Conservation (phyloP, 2,888 invertebrate genomes). For the Rotaria socialis region DNA sequence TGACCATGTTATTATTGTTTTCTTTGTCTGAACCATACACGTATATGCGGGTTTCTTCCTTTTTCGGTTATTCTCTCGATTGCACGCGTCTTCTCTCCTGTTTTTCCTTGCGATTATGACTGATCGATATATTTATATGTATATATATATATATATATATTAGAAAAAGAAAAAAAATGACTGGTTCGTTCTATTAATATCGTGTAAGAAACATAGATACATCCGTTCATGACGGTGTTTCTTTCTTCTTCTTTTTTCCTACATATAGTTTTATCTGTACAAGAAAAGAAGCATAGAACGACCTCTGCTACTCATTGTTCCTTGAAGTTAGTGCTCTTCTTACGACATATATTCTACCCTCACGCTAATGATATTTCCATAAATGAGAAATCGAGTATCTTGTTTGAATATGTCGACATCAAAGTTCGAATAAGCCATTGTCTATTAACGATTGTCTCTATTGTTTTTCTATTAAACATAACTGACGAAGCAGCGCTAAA, state of each 20-base stretch:
- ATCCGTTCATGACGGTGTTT: background rate
- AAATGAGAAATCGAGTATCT: background rate
- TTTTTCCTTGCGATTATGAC: background rate
- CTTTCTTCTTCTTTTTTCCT: background rate
- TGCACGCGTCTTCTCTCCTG: background rate
- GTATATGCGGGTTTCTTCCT: background rate
- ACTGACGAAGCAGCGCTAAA: background rate
- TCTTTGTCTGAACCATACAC: background rate
- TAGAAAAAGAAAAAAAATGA: background rate
- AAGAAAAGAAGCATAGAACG: background rate
- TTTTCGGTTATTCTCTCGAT: background rate
- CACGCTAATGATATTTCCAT: background rate
- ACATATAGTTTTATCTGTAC: background rate
- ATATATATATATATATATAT: background rate
- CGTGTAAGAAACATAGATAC: background rate
- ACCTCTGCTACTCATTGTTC: background rate
- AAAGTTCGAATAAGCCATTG: background rate
- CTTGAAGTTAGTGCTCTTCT: background rate
- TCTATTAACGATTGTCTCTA: background rate
- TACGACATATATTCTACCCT: background rate
- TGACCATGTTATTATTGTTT: background rate
- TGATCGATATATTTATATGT: background rate
- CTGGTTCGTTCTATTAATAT: background rate
- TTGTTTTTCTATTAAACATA: background rate
- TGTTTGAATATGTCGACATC: background rate